These are phyloP conservation scores for Lepilemur septentrionalis DNA, from an alignment of 2,797 vertebrate species.

Conservation along the genomic window DNA sequence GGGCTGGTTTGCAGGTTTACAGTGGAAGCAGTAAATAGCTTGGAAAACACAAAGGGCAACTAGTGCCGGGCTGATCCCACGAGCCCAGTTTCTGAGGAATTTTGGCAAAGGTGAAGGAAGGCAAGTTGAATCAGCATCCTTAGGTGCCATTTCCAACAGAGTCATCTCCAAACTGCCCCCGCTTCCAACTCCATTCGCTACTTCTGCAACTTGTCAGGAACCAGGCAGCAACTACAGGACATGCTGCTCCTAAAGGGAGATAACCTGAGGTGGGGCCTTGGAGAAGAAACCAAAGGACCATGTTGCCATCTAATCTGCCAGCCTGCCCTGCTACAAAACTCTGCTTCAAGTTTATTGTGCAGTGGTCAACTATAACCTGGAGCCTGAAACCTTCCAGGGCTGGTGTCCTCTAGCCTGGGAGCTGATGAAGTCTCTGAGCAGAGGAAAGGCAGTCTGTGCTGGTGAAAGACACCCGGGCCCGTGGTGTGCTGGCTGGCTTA, in stretches of 20 bases:
- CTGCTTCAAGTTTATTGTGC: background rate
- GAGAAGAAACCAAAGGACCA: background rate
- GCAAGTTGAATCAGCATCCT: background rate
- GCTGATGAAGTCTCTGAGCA: background rate
- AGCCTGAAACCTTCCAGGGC: background rate
- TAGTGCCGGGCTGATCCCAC: background rate
- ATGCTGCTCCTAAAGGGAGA: background rate
- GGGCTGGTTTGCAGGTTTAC: background rate
- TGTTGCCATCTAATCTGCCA: background rate
- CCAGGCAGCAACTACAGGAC: background rate
- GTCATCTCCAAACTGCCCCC: background rate
- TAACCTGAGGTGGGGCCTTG: background rate
- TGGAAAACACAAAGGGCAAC: background rate
- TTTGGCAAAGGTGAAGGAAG: background rate
- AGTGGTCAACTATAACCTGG: background rate
- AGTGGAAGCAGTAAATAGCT: background rate
- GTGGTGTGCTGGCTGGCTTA: background rate
- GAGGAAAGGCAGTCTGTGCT: background rate
- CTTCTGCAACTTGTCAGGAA: background rate
- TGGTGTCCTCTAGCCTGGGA: background rate
- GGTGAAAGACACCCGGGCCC: background rate
- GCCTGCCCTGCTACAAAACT: background rate
- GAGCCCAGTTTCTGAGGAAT: background rate
- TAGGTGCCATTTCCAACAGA: background rate
- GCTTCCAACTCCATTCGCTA: background rate